Base-by-base conservation (phyloP, 2,888 invertebrate species). In the Stegana nigrithorax region DNA sequence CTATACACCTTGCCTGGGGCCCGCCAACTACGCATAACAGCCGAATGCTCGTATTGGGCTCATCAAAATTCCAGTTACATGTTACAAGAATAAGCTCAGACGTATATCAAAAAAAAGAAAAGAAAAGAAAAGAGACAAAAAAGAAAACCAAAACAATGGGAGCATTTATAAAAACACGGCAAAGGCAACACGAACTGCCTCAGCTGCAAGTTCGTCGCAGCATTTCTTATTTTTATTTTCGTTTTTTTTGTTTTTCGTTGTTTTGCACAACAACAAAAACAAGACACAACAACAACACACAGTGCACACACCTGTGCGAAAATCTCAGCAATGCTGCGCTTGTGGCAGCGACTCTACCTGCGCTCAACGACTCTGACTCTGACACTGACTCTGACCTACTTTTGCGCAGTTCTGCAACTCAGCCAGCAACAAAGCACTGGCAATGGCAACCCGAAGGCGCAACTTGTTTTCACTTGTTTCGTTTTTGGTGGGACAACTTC, bases 401-500 rank as follows among this genome's bases (percentile, higher is more conserved):
- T 42, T 12, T 32, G 39, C 10, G 39, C 6, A 39, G 17, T 17
- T n/a, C 4, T 39, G 39, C 39, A 39, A 10, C n/a, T n/a, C 39
- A 39, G 14, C 5, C 39, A 39, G 6, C 39, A 39, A 39, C 39
- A 39, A 39, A 39, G 14, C 39, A 4, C 5, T 17, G 17, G 39
- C 39, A 39, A 36, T 14, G 44, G 59, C 64, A 59, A 23, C 39
- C 63, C 63, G 64, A 64, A 57, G 53, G 60, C 66, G 63, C 66
- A 71, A 71, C 71, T 69, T 68, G 71, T 71, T 71, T 71, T 65
- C 68, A 67, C 65, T 67, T 60, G 64, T 63, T 59, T 65, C 66
- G 66, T 66, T 66, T 58, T 65, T 65, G 63, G 63, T 55, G 53
- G 36, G 53, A 55, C 36, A 55, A 55, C 53, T 55, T 55, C 58